Conservation (phyloP, 2,888 invertebrate species). For the Desoria tigrina region DNA sequence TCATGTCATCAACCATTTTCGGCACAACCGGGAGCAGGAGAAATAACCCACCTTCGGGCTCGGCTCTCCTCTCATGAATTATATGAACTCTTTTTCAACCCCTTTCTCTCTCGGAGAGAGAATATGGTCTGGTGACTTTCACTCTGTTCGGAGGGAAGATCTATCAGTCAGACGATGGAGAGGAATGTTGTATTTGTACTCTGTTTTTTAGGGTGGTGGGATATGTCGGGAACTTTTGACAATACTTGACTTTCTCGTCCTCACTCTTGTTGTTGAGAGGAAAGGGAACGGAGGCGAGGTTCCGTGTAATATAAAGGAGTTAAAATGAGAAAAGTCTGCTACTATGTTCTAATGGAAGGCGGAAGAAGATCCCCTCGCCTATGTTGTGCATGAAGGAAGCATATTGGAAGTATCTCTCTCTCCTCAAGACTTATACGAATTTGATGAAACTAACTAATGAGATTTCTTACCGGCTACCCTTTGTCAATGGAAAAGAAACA, state of each 20-base stretch:
- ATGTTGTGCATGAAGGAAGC: too few species aligned
- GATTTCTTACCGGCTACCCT: constrained; percentile 41
- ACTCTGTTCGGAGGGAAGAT: background rate
- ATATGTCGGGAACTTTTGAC: constrained; percentile 17
- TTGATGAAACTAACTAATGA: constrained; percentile 54
- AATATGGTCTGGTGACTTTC: too few species aligned
- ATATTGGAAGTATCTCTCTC: too few species aligned
- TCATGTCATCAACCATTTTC: constrained; percentile 8
- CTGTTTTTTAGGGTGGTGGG: background rate
- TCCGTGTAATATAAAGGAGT: constrained; percentile 33
- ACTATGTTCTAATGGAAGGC: constrained; percentile 11
- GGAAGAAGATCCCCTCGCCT: background rate
- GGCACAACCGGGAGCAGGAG: background rate
- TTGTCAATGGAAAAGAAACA: constrained; percentile 28
- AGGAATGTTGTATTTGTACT: constrained; percentile 2
- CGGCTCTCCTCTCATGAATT: too few species aligned
- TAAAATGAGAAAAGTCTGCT: constrained; percentile 26
- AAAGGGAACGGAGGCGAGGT: constrained; percentile 28
- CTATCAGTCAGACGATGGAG: background rate
- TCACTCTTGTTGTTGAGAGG: constrained; percentile 1
- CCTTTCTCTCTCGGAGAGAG: too few species aligned
- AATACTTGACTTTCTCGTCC: constrained; percentile 6
- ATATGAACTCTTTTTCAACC: too few species aligned
- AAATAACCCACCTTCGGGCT: background rate
- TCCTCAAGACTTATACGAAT: constrained; percentile 26